Conservation (phyloP, 1,140 invertebrate species). For the Leptinotarsa defecta region DNA sequence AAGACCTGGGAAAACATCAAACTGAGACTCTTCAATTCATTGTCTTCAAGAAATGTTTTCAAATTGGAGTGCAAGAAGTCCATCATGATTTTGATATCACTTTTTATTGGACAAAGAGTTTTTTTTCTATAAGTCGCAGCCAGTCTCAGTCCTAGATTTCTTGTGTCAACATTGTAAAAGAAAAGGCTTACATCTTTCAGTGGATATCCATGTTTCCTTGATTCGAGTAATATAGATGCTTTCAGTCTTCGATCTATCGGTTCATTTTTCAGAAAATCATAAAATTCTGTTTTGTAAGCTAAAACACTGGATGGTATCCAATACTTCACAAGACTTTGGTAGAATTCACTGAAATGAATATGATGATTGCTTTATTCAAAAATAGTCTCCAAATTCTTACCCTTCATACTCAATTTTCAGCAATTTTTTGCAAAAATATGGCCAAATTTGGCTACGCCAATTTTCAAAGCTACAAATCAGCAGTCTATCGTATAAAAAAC, state of each 20-base stretch:
- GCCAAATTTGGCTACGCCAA: constrained; percentile 35
- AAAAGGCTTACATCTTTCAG: constrained; percentile 14
- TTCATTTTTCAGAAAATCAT: constrained; percentile 27
- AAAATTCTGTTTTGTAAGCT: constrained; percentile 31
- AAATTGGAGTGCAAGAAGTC: constrained; percentile 24
- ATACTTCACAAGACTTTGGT: constrained; percentile 41
- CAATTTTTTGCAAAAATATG: constrained; percentile 30
- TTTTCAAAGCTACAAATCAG: constrained; percentile 33
- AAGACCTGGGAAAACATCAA: constrained; percentile 33
- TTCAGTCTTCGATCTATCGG: constrained; percentile 28
- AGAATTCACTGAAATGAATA: constrained; percentile 41
- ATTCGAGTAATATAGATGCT: constrained; percentile 33
- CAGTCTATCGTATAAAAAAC: constrained; percentile 35
- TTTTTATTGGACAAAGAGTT: constrained; percentile 19
- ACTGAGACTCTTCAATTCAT: constrained; percentile 31
- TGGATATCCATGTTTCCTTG: constrained; percentile 22
- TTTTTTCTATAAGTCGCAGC: constrained; percentile 28
- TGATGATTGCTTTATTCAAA: neutral
- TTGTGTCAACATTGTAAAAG: constrained; percentile 29
- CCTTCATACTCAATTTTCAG: constrained; percentile 35
- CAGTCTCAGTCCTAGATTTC: constrained; percentile 30
- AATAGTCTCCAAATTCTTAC: constrained; percentile 29
- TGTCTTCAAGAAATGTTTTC: constrained; percentile 12
- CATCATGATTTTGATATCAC: constrained; percentile 23
- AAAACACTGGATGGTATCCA: constrained; percentile 38